Evolutionary conservation across 2,113 vertebrate genomes (phyloP), one percentile per base, ranked within the genome.

Genomic region (Harpagus bidentatus): DNA sequence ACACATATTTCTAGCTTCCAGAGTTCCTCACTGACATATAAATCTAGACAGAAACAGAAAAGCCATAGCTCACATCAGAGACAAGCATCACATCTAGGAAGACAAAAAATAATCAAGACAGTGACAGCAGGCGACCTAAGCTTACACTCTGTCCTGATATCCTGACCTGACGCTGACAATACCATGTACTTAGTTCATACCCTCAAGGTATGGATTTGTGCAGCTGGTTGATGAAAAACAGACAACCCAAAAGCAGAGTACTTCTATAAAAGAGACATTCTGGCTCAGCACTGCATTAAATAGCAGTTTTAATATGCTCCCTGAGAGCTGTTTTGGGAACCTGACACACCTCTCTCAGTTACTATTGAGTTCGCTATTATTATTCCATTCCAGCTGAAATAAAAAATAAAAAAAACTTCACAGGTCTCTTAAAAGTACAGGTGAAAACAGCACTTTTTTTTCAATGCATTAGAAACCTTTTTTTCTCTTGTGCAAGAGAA

Each of bases 81-180:
- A 71, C 7, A 84, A 70, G 25, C 31, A 19, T 70, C 19, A 12
- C 40, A 53, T 66, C 32, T 28, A 34, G 15, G 48, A 81, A 71
- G 23, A 42, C 1, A 36, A 55, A 79, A 94, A n/a, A 11, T 16
- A 69, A n/a, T 19, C 25, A 42, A 38, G 76, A 14, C 7, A 47
- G 38, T 12, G 11, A 42, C 5, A 79, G 31, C 15, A 23, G 18
- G 7, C 7, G 17, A 36, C 7, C 1, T 0, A 40, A 53, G 36
- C 20, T 5, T 9, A 4, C 2, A 0, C 13, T n/a, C 38, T 12
- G 16, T 63, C 53, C 58, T 16, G 29, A 15, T 7, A 62, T 3
- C 69, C 34, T 12, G 3, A 53, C n/a, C 62, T 31, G 32, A 31
- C 21, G 10, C 1, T 29, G 52, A 32, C 0, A 0, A 9, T 28